Conservation (phyloP, 2,888 invertebrate species). For the Nomada fabriciana region DNA sequence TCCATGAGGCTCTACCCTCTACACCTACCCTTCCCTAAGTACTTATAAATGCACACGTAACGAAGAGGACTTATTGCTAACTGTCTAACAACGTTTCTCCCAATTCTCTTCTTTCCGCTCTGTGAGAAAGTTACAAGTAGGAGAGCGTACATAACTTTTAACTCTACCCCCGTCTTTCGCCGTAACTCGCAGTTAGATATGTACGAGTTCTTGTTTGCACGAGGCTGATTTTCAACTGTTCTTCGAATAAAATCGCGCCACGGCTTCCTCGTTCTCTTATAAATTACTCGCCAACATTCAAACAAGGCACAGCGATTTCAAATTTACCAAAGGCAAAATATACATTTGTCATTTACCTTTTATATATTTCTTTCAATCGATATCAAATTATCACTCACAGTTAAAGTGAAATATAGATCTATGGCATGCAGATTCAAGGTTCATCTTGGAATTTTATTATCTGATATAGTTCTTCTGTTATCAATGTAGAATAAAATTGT, state of each 20-base stretch:
- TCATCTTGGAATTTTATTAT: too few relatives aligned
- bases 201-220: conserved; percentile 47
- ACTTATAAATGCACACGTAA: conserved; percentile 26
- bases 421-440: too few relatives aligned
- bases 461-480: too few relatives aligned
- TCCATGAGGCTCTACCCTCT: neutral
- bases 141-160: conserved; percentile 54
- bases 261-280: conserved; percentile 18
- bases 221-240: conserved; percentile 36
- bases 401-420: too few relatives aligned
- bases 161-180: conserved; percentile 28
- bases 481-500: too few relatives aligned
- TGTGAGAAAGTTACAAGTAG: conserved; percentile 24
- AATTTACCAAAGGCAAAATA: neutral
- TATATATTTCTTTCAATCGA: too few relatives aligned
- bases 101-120: conserved; percentile 18
- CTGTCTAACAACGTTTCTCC: conserved; percentile 36
- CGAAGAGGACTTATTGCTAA: conserved; percentile 46
- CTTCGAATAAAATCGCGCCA: conserved; percentile 38
- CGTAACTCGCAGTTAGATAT: conserved; percentile 41
- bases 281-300: conserved; percentile 9
- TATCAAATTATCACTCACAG: too few relatives aligned
- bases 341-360: too few relatives aligned
- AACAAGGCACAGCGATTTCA: too few relatives aligned
- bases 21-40: neutral